These are phyloP conservation scores for Mus caroli DNA, from an alignment of 2,797 vertebrate genomes.

Conservation along the genomic window DNA sequence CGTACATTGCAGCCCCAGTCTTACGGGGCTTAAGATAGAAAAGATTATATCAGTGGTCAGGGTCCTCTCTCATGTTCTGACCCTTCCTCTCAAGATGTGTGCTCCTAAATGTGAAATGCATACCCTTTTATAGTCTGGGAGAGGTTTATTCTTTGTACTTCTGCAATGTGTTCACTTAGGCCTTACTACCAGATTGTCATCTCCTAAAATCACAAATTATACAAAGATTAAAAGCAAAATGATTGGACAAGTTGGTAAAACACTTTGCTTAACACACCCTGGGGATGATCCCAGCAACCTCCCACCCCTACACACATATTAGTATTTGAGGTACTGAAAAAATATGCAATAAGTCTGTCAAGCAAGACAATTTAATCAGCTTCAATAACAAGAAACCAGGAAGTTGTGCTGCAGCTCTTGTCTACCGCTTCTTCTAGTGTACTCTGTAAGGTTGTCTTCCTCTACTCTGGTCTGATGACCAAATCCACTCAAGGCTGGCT, in stretches of 20 bases:
- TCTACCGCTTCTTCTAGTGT: not conserved
- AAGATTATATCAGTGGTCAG: not conserved
- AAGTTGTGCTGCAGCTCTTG: not conserved
- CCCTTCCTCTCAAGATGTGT: not conserved
- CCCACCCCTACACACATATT: not conserved
- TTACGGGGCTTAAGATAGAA: not conserved
- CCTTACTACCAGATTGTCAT: not conserved
- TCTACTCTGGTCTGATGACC: not conserved
- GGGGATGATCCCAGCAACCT: not conserved
- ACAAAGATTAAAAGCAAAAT: not conserved
- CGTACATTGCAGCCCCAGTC: not conserved
- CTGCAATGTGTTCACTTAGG: not conserved
- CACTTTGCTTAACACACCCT: not conserved
- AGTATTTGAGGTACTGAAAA: conserved; percentile 46
- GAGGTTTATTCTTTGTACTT: not conserved
- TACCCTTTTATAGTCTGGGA: not conserved
- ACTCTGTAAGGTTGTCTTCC: not conserved
- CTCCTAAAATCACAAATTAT: not conserved
- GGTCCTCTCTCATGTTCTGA: not conserved
- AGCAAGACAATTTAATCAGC: not conserved
- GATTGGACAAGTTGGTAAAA: not conserved
- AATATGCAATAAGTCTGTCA: not conserved
- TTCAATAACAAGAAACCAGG: conserved; percentile 32
- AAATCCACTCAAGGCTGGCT: not conserved
- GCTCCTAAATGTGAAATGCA: not conserved